These are phyloP conservation scores for Pipistrellus kuhlii DNA, from an alignment of 2,797 vertebrate genomes.

Conservation along the genomic window DNA sequence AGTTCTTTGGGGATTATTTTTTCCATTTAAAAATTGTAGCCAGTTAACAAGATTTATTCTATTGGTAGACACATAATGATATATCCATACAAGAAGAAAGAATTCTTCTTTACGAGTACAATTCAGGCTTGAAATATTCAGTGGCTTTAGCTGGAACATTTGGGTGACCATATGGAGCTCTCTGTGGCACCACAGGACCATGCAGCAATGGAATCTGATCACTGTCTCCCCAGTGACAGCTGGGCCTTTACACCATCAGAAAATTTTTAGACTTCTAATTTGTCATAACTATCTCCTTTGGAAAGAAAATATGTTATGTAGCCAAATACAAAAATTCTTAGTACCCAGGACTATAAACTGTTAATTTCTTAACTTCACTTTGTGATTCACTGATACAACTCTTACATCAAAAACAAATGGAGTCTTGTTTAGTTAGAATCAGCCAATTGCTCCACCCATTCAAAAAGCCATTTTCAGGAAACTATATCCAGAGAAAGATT, in stretches of 20 bases:
- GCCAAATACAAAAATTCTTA: constrained; percentile 90
- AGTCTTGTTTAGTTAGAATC: constrained; percentile 69
- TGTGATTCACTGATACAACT: constrained; percentile 80
- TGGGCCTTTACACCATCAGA: constrained; percentile 99
- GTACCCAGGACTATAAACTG: constrained; percentile 85
- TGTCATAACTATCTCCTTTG: constrained; percentile 99
- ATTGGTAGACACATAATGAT: constrained; percentile 55
- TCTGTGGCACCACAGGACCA: constrained; percentile 97
- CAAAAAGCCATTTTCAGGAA: constrained; percentile 58
- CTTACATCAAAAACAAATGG: constrained; percentile 68
- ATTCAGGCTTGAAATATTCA: constrained; percentile 86
- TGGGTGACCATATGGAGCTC: constrained; percentile 99
- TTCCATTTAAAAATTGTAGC: constrained; percentile 66
- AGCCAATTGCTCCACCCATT: constrained; percentile 38
- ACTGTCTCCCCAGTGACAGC: constrained; percentile 99
- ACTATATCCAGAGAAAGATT: constrained; percentile 57
- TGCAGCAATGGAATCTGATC: constrained; percentile 99
- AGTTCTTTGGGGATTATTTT: constrained; percentile 44
- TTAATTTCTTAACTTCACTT: constrained; percentile 84
- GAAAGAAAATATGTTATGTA: constrained; percentile 98
- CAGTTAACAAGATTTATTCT: constrained; percentile 76
- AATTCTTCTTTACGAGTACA: constrained; percentile 87
- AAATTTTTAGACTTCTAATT: constrained; percentile 99
- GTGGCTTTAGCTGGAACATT: constrained; percentile 96
- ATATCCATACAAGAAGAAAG: constrained; percentile 82